Evolutionary conservation across 2,888 invertebrate genomes (phyloP).

Genomic region (Chaetoderma sp.): DNA sequence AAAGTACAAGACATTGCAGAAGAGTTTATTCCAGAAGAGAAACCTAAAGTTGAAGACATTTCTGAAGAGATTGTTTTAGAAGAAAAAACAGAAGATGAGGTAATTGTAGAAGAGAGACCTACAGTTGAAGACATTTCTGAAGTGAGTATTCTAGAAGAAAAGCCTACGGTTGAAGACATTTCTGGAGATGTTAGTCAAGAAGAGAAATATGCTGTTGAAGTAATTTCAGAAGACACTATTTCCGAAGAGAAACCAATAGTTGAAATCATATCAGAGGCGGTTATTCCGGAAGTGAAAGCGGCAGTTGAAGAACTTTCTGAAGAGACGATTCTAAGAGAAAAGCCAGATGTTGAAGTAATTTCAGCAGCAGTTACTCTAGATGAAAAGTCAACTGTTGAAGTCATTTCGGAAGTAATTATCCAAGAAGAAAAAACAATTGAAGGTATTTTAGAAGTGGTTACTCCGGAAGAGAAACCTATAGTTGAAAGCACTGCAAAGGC

Average conservation of each 20-base stretch:
- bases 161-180: slow-evolving; percentile 3
- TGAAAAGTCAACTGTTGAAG: slow-evolving; percentile 3
- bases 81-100: slow-evolving; percentile 18
- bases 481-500: slow-evolving; percentile 11
- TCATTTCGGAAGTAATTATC: slow-evolving; percentile 12
- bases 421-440: not conserved
- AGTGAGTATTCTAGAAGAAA: not conserved
- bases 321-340: slow-evolving; percentile 3
- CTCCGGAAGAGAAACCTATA: not conserved
- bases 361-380: slow-evolving; percentile 11
- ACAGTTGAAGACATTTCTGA: slow-evolving; percentile 2
- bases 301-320: not conserved
- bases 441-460: slow-evolving; percentile 17
- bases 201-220: not conserved
- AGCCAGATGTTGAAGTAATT: slow-evolving; percentile 7
- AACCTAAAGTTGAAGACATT: slow-evolving; percentile 3
- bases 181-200: not conserved
- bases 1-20: not conserved
- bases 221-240: slow-evolving; percentile 5
- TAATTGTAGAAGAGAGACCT: slow-evolving; percentile 5
- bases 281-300: slow-evolving; percentile 1
- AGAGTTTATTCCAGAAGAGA: not conserved
- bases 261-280: not conserved
- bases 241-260: not conserved
- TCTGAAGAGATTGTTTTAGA: slow-evolving; percentile 11